phyloP scores from a whole-genome alignment of 2,113 vertebrate genomes.

The Bos javanicus region DNA sequence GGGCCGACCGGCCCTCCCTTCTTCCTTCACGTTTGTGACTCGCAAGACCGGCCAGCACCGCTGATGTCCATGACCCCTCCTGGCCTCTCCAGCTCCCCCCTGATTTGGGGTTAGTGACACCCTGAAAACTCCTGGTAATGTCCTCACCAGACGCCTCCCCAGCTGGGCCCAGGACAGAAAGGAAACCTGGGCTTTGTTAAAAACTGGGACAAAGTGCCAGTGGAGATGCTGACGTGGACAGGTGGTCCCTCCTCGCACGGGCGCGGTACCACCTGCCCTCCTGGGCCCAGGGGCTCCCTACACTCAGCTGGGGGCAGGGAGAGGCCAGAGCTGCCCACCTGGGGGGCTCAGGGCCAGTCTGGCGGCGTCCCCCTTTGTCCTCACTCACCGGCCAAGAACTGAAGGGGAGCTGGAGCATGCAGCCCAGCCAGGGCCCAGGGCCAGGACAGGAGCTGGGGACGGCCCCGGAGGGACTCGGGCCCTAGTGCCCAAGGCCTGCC shows the following conservation, averaged over 20 bases:
- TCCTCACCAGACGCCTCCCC: background rate
- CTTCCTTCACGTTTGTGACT: background rate
- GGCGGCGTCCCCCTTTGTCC: accelerated
- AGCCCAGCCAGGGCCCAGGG: too few species aligned
- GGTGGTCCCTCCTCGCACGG: accelerated
- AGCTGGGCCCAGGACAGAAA: background rate
- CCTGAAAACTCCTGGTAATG: background rate
- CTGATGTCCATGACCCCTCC: background rate
- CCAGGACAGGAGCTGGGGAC: background rate
- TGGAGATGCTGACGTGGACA: accelerated
- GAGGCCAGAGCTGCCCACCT: accelerated
- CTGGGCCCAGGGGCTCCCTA: accelerated
- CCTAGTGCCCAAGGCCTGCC: background rate
- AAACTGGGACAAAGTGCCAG: accelerated
- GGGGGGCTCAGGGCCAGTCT: background rate
- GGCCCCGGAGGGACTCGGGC: background rate
- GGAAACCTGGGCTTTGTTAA: background rate
- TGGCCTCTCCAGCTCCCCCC: background rate
- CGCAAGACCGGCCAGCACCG: background rate
- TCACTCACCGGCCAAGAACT: accelerated
- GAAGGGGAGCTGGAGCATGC: accelerated
- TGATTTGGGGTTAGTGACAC: background rate
- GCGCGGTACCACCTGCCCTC: accelerated
- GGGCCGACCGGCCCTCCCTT: background rate
- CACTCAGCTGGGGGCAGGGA: background rate